Base-by-base conservation (phyloP, 2,113 vertebrate genomes). In the Xerus inauris region DNA sequence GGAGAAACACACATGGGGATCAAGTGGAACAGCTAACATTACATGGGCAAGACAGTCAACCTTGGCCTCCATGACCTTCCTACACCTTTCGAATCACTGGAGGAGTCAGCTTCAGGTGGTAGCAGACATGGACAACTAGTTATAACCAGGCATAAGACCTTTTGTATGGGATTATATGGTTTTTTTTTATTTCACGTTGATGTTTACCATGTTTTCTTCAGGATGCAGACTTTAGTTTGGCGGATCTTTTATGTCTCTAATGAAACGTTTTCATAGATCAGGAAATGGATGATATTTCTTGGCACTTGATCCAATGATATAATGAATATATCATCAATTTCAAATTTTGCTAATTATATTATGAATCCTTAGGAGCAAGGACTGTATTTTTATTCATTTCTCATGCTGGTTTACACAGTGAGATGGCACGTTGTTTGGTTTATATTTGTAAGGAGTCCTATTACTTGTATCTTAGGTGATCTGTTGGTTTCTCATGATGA, bases 181-280 rank as follows among this genome's bases (percentile, higher is more conserved):
- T n/a, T n/a, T n/a, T 10, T n/a, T 67, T 62, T 87, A 4, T 92
- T 88, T 89, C 45, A 71, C 76, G 28, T 91, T 86, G 88, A 87
- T 77, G 59, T 5, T 62, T 86, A 92, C 42, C 67, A 65, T n/a
- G 4, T 91, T 96, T 96, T 93, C 67, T 89, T 88, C 77, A 71
- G 54, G 76, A 35, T 93, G 40, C 28, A 82, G 17, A 49, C 10
- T 94, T 8, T 82, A n/a, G 42, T 11, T 40, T 75, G 1, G 24
- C 72, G n/a, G 67, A 45, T 28, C 79, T 87, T 86, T 82, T 72
- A 17, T 79, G 47, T 94, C 65, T 49, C 30, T 42, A 69, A 32
- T 83, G 24, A 80, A 96, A 86, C 26, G 77, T 93, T 82, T 97
- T 89, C 65, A 87, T 92, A 94, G 64, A 59, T 76, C 14, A 80